Base-by-base conservation (phyloP, 2,888 invertebrate species). In the Lithophane ornitopus region DNA sequence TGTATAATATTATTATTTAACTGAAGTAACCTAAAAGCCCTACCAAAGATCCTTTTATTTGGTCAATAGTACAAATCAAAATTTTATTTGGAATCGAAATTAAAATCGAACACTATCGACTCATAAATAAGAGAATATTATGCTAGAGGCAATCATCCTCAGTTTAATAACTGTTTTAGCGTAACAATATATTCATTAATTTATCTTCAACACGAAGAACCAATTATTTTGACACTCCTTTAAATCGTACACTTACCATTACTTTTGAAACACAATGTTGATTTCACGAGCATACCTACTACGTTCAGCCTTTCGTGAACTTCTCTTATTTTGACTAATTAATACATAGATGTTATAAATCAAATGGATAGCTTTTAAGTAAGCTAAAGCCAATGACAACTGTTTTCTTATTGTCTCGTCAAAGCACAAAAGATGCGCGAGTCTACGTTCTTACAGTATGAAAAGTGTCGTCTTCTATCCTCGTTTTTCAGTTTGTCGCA, bases 201-300 rank as follows among this genome's bases (percentile, higher is more conserved):
- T 91, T 87, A 90, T 91, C 91, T 92, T 92, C 92, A 91, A 92
- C 91, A 89, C 92, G 92, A 91, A 88, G 92, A 91, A 94, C 93
- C 93, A 93, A 93, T 92, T 93, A 92, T 90, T 93, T 93, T 93
- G 92, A 91, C 95, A 95, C 95, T 94, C 95, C 95, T 93, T 89
- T 90, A 92, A 91, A 91, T 91, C 92, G 67, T 92, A 91, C 90
- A 96, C 96, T 96, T 96, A 96, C 96, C 96, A 88, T 95, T 89
- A 90, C 89, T 90, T 89, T 92, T 88, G 89, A 85, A 80, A 86
- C 86, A 91, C 85, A 91, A 79, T 89, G 94, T 87, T 90, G 94
- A 88, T 91, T 90, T 93, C 91, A 84, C 85, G 94, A 89, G 81
- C 89, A 92, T 94, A 95, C 95, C 95, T 95, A 93, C 91, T 90